Percentiles rank a stretch among this genome's conserved stretches.
Evolutionary conservation across 2,888 invertebrate species (phyloP).

Genomic region (Dynastes maya): DNA sequence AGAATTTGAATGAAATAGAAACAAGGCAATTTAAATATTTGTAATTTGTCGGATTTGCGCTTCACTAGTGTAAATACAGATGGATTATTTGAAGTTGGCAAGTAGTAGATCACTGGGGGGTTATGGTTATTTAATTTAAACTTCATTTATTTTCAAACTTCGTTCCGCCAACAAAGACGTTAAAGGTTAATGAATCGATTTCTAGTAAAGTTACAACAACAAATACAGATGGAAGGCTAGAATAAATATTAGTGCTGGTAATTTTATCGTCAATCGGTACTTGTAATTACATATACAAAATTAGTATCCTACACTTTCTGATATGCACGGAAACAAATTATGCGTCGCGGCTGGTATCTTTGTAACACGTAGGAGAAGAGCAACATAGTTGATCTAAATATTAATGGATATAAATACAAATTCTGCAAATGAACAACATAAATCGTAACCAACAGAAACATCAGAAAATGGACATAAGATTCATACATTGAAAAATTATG

Average conservation of each 20-base stretch:
- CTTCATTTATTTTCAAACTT: constrained; percentile 29
- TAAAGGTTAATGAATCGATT: constrained; percentile 63
- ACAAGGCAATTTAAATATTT: constrained; percentile 26
- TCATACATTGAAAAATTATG: too few species aligned
- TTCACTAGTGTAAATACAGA: constrained; percentile 37
- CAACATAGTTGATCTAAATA: too few species aligned
- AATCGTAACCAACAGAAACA: too few species aligned
- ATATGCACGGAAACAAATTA: neutral
- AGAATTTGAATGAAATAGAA: neutral
- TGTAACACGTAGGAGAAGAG: too few species aligned
- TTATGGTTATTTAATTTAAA: constrained; percentile 44
- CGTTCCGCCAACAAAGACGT: constrained; percentile 28
- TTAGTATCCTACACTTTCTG: neutral
- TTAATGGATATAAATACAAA: too few species aligned
- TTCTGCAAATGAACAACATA: too few species aligned
- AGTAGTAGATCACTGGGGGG: constrained; percentile 30
- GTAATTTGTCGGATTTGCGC: constrained; percentile 26
- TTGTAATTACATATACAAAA: constrained; percentile 7
- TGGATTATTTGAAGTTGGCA: constrained; percentile 29
- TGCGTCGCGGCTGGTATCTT: too few species aligned
- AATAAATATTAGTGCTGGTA: constrained; percentile 47
- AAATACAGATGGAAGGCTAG: constrained; percentile 59
- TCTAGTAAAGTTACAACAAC: constrained; percentile 62
- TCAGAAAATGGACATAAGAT: too few species aligned
- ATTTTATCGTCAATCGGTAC: constrained; percentile 35